phyloP scores from a whole-genome alignment of 1,140 invertebrate genomes.

The Carcinoscorpius rotundicauda region DNA sequence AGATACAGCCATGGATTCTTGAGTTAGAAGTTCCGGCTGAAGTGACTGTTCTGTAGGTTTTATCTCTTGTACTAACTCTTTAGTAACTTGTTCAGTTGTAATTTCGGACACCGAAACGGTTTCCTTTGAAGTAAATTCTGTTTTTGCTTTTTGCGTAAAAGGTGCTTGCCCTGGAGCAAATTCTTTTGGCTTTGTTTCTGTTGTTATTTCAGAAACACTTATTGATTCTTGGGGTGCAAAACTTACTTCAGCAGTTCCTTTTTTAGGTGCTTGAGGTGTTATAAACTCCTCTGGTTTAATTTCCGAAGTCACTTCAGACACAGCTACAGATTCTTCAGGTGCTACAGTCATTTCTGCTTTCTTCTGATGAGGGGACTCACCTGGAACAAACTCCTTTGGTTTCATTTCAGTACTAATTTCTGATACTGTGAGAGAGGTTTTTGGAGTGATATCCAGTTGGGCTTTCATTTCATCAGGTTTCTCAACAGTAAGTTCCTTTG shows the following conservation, averaged over 20 bases:
- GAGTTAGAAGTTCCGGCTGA: not conserved
- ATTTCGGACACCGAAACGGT: constrained; percentile 13
- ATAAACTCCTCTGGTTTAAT: constrained; percentile 5
- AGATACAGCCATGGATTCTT: constrained; percentile 2
- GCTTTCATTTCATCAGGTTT: constrained; percentile 13
- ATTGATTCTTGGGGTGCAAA: constrained; percentile 13
- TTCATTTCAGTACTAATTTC: constrained; percentile 12
- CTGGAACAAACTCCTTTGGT: constrained; percentile 7
- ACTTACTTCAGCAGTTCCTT: constrained; percentile 10
- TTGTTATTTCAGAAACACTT: constrained; percentile 9
- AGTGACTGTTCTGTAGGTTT: constrained; percentile 5
- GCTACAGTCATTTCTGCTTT: constrained; percentile 47
- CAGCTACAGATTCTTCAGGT: constrained; percentile 16
- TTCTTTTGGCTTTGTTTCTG: constrained; percentile 12
- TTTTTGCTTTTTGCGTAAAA: constrained; percentile 9
- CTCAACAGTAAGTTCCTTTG: constrained; percentile 10
- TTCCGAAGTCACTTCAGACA: constrained; percentile 11
- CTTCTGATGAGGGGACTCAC: constrained; percentile 6
- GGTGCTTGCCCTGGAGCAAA: constrained; percentile 12
- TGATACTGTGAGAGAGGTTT: constrained; percentile 16
- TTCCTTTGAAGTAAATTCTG: constrained; percentile 15
- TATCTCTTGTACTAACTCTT: constrained; percentile 8
- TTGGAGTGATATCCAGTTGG: constrained; percentile 4
- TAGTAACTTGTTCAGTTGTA: not conserved
- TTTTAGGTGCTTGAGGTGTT: not conserved